Base-by-base conservation (phyloP, 2,113 vertebrate genomes). In the Egretta garzetta region DNA sequence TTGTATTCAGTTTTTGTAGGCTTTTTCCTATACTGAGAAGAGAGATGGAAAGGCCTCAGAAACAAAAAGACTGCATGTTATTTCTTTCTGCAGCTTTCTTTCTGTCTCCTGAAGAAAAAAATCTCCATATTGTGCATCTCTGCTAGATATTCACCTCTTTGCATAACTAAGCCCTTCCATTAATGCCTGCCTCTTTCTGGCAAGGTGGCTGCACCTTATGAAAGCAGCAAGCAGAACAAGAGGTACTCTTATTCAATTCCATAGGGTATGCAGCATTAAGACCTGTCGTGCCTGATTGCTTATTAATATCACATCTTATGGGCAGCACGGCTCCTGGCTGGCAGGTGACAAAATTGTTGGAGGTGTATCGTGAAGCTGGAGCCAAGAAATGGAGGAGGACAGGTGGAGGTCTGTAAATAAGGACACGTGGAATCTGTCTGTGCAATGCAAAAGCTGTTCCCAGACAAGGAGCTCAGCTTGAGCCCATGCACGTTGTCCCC, bases 341-440 rank as follows among this genome's bases (percentile, higher is more conserved):
- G 56, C 92, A 75, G 92, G 58, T 52, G 60, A 75, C 74, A 72
- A 43, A 72, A 64, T 28, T 32, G 21, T 10, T 87, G 80, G 83
- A 96, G 73, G 52, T 24, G 18, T 0, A 0, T 30, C 56, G 49
- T 59, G 73, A 59, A 82, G 41, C 43, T 10, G 23, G 60, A 96
- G 90, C 90, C 80, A 91, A 49, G 84, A 82, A 70, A 16, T 28
- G 32, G 73, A 91, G 50, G 8, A 23, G 21, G 79, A 82, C 82
- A 88, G 74, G 86, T 92, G 94, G 88, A 92, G 50, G 8, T 55
- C 68, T 84, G 91, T 86, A 89, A 96, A 86, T 77, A 91, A 86
- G 74, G 81, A 86, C 24, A 23, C 49, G 60, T 45, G 50, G 58
- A 93, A 71, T 27, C 56, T 81, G 60, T 21, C 84, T 58, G 80